phyloP scores from a whole-genome alignment of 2,113 vertebrate species.

The Fulmarus glacialis region DNA sequence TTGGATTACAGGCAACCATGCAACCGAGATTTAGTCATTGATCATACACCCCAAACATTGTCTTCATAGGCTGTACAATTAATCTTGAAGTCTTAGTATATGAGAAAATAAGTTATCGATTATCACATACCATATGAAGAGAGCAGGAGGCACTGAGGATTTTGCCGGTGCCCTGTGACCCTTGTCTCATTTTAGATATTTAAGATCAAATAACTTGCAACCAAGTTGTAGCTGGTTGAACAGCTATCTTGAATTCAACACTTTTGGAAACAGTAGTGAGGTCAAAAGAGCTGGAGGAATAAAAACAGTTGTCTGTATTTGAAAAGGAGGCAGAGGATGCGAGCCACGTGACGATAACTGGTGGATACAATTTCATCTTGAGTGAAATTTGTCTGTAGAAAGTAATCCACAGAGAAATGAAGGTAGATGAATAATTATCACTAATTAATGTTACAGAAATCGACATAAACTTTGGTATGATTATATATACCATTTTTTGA shows the following conservation, averaged over 20 bases:
- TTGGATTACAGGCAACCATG: not conserved
- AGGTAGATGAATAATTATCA: not conserved
- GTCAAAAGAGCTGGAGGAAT: not conserved
- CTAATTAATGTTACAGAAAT: not conserved
- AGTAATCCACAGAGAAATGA: not conserved
- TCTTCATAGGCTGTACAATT: not conserved
- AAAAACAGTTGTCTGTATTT: not conserved
- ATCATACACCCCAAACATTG: not conserved
- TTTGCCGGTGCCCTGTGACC: not conserved
- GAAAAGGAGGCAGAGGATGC: not conserved
- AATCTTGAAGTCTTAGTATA: not conserved
- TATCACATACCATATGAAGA: not conserved
- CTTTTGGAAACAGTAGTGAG: not conserved
- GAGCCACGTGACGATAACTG: not conserved
- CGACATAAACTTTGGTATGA: not conserved
- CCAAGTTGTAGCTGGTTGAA: not conserved
- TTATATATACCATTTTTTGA: not conserved
- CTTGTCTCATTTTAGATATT: not conserved
- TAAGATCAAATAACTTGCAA: not conserved
- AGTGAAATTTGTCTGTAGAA: not conserved
- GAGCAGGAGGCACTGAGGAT: not conserved
- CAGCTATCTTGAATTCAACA: not conserved
- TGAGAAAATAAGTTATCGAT: not conserved
- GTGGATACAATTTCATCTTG: not conserved
- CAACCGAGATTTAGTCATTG: not conserved